Percentiles rank a stretch among this genome's conserved stretches.
Conservation (phyloP, 1,140 invertebrate species). For the Trachymyrmex septentrionalis region DNA sequence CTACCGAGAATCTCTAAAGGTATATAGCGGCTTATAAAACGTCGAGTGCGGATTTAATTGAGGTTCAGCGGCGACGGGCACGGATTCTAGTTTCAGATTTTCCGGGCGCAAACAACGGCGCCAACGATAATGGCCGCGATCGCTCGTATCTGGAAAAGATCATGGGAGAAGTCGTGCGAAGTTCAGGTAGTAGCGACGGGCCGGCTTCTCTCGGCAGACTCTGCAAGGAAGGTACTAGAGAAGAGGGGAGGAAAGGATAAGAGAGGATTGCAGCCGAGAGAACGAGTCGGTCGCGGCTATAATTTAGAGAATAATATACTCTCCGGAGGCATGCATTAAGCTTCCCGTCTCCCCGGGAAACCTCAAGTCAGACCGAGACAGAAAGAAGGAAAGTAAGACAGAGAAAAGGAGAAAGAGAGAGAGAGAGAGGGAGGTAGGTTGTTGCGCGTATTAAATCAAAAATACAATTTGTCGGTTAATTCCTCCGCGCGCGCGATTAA, state of each 20-base stretch:
- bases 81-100: slow-evolving; percentile 17
- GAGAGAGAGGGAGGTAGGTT: not conserved
- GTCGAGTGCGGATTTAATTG: not conserved
- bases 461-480: slow-evolving; percentile 62
- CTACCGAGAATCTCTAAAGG: not conserved
- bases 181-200: slow-evolving; percentile 57
- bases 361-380: slow-evolving; percentile 3
- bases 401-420: not conserved
- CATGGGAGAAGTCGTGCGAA: slow-evolving; percentile 54
- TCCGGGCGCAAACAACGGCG: slow-evolving; percentile 58
- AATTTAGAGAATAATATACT: slow-evolving; percentile 65
- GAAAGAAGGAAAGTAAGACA: not conserved
- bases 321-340: slow-evolving; percentile 57
- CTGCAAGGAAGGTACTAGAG: slow-evolving; percentile 18
- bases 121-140: slow-evolving; percentile 55
- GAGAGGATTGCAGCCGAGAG: slow-evolving; percentile 8
- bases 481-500: slow-evolving; percentile 46
- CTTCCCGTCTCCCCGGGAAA: slow-evolving; percentile 59
- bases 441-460: slow-evolving; percentile 55
- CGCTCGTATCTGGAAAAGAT: slow-evolving; percentile 33
- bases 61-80: no score
- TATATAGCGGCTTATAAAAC: not conserved
- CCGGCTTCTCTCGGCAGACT: slow-evolving; percentile 25
- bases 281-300: slow-evolving; percentile 56
- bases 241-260: not conserved